phyloP scores from a whole-genome alignment of 2,113 vertebrate species.

The Capreolus pygargus region DNA sequence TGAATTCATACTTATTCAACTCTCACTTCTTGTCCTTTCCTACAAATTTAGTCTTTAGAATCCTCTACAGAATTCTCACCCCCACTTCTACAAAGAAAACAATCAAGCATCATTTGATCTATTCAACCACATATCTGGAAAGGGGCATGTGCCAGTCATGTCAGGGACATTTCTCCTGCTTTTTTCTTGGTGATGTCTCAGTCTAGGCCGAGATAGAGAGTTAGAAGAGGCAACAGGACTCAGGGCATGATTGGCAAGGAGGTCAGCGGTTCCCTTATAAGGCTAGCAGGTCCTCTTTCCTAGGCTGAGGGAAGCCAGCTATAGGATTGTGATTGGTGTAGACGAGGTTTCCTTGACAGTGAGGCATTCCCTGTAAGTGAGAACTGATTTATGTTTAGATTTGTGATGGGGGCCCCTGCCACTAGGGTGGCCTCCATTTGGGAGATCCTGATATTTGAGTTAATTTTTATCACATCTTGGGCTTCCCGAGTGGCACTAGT shows the following conservation, averaged over 20 bases:
- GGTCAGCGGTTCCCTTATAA: not conserved
- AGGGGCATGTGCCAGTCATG: rapidly evolving
- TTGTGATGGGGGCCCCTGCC: not conserved
- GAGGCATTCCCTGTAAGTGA: not conserved
- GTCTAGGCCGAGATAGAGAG: not conserved
- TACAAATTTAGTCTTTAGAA: not conserved
- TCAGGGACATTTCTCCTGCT: not conserved
- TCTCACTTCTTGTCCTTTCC: not conserved
- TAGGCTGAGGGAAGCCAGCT: not conserved
- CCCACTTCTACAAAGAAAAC: not conserved
- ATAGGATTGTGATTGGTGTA: not conserved
- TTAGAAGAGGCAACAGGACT: not conserved
- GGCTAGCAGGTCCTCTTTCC: not conserved
- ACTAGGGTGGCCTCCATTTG: not conserved
- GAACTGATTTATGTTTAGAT: not conserved
- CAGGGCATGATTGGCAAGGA: not conserved
- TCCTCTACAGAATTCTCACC: not conserved
- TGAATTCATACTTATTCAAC: not conserved
- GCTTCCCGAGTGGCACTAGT: not conserved
- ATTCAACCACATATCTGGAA: not conserved
- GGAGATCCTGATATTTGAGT: not conserved
- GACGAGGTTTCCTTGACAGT: not conserved
- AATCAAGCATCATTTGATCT: not conserved
- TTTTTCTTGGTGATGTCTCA: not conserved
- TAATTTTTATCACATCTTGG: not conserved